Conservation (phyloP, 2,113 vertebrate species). For the Phaetusa simplex region DNA sequence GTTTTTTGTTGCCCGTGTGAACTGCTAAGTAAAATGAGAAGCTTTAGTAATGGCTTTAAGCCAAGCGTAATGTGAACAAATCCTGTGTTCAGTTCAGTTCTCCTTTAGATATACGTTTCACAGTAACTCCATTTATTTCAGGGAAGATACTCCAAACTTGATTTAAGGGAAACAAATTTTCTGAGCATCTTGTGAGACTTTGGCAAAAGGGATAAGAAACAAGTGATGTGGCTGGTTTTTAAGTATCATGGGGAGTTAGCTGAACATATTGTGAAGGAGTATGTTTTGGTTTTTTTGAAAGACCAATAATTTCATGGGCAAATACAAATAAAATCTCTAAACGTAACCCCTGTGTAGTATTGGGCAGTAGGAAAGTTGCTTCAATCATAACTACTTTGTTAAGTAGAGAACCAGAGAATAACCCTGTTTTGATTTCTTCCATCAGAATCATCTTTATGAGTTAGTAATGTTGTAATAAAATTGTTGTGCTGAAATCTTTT, state of each 20-base stretch:
- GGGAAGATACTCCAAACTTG: neutral
- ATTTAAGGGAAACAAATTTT: neutral
- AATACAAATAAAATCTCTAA: neutral
- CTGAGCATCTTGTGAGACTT: neutral
- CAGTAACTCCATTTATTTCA: neutral
- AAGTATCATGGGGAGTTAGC: neutral
- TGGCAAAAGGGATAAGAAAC: neutral
- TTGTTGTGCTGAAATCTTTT: conserved; percentile 45
- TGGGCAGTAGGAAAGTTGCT: neutral
- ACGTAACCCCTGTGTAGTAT: neutral
- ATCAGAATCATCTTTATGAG: conserved; percentile 38
- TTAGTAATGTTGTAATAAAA: conserved; percentile 52
- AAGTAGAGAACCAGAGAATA: conserved; percentile 10
- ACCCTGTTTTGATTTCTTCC: conserved; percentile 54
- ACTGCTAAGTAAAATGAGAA: neutral
- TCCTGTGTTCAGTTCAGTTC: neutral
- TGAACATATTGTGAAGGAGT: neutral
- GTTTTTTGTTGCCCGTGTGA: neutral
- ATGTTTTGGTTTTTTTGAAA: neutral
- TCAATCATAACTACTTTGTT: neutral
- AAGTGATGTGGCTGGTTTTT: neutral
- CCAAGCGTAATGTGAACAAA: neutral
- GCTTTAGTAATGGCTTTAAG: neutral
- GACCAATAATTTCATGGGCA: neutral
- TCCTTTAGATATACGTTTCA: neutral